Evolutionary conservation across 2,797 vertebrate genomes (phyloP), one percentile per base, ranked within the genome.

Genomic region (Xerus rutilus): DNA sequence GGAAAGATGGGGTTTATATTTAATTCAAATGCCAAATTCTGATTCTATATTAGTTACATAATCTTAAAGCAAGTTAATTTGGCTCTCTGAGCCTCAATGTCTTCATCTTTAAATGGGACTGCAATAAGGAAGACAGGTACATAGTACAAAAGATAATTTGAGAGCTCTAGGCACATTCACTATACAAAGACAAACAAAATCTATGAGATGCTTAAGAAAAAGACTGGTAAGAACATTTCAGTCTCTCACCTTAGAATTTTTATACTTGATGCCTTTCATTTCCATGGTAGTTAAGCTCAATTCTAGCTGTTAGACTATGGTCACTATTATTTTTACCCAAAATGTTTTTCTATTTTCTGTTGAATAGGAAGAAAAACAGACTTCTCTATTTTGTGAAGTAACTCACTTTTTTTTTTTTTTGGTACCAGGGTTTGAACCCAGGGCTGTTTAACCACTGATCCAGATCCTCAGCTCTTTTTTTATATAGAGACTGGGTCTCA

Each of bases 11-110:
- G 20, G 82, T 89, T 28, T 92, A 52, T 85, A n/a, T 96, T 97
- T 39, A 91, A 81, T 47, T 84, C 18, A 84, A 54, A 87, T 62
- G 76, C 92, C 23, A 86, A 92, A 59, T 96, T 83, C 73, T 89
- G 59, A n/a, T 67, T 83, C 72, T 52, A 18, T 45, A 86, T 18
- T 70, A 89, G 23, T 25, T 92, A 45, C 49, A 39, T 83, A 86
- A 95, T 45, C 70, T 93, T 65, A 72, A 62, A 49, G 69, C 7
- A 90, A 96, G 10, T 73, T 89, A 79, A 43, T 95, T 94, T 67
- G 73, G 64, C 47, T 94, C 35, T 93, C 32, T 81, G 47, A 84
- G 59, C 25, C 39, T 92, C 54, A 91, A 76, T 91, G 82, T 91
- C 43, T 70, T 82, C 72, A 57, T 67, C 30, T 95, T 96, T 87